phyloP scores from a whole-genome alignment of 1,140 invertebrate genomes.

The Drosophila nebulosa region DNA sequence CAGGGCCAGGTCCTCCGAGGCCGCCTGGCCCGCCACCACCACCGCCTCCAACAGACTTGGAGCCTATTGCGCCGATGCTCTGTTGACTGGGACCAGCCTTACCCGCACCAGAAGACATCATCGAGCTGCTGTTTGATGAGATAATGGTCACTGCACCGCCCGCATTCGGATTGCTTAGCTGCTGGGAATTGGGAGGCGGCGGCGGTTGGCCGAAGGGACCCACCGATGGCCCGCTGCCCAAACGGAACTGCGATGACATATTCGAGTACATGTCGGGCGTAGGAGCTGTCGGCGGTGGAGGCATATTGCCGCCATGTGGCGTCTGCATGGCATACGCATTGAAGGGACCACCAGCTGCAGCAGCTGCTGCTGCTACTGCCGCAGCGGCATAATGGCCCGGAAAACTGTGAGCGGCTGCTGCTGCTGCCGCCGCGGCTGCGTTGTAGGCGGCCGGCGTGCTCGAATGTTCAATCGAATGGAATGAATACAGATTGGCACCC shows the following conservation, averaged over 20 bases:
- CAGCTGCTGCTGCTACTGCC: conserved; percentile 69
- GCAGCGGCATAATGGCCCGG: conserved; percentile 66
- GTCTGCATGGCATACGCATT: conserved; percentile 83
- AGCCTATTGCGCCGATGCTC: conserved; percentile 91
- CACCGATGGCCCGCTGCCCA: conserved; percentile 86
- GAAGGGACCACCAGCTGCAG: conserved; percentile 83
- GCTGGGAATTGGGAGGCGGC: conserved; percentile 82
- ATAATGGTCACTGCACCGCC: conserved; percentile 86
- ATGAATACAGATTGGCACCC: conserved; percentile 88
- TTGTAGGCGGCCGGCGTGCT: conserved; percentile 67
- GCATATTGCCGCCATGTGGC: conserved; percentile 83
- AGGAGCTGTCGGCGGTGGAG: conserved; percentile 82
- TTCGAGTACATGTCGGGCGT: conserved; percentile 91
- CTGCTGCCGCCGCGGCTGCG: conserved; percentile 53
- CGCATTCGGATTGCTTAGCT: conserved; percentile 91
- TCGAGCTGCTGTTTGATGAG: conserved; percentile 89
- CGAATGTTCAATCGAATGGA: conserved; percentile 82
- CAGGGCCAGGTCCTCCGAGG: conserved; percentile 46
- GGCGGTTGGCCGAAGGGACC: conserved; percentile 84
- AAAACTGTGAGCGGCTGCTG: conserved; percentile 83
- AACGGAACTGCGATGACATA: conserved; percentile 88
- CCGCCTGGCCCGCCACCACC: conserved; percentile 49
- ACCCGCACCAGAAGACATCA: conserved; percentile 92
- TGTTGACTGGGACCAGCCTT: conserved; percentile 88
- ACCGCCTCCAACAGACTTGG: conserved; percentile 83